Evolutionary conservation across 1,140 invertebrate genomes (phyloP), one percentile per base, ranked within the genome.

Genomic region (Lepidurus couesii): DNA sequence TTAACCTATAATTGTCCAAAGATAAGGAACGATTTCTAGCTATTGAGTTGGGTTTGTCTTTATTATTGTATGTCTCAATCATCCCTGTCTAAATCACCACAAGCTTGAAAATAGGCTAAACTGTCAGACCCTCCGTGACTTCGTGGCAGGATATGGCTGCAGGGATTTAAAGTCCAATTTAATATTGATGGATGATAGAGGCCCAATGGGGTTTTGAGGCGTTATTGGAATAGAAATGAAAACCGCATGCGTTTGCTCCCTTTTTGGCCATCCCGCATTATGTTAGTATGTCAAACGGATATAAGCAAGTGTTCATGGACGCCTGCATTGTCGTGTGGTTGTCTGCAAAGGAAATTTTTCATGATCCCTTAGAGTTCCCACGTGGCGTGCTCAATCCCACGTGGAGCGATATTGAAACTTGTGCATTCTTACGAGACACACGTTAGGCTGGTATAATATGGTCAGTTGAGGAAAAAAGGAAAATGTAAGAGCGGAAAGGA

Each of bases 311-410:
- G 53, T 65, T 21, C 16, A 16, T 13, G 21, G 9, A 65, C 53
- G 16, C 21, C 4, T 16, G 45, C 7, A 65, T 47, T 16, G 10
- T 9, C 21, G 13, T 65, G 53, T 65, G 53, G 53, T 65, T 65
- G 13, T 1, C 21, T 65, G 53, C 0, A 6, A 65, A 65, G 13
- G 21, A 21, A 65, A 65, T 65, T 65, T 65, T 65, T 65, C 34
- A 34, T 34, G 34, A 34, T 34, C 34, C 26, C 34, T 34, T 34
- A 3, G 3, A 34, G 8, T 65, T 65, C 53, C 0, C 53, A 65
- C 53, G 53, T 65, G n/a, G 53, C 53, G 53, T 65, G 21, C 53
- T 65, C 53, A 65, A 65, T 65, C 53, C 53, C 53, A 65, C 13
- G 53, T 65, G 53, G 53, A 65, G 6, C 16, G 53, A 65, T 65